Base-by-base conservation (phyloP, 2,113 vertebrate species). In the Eublepharis macularius region DNA sequence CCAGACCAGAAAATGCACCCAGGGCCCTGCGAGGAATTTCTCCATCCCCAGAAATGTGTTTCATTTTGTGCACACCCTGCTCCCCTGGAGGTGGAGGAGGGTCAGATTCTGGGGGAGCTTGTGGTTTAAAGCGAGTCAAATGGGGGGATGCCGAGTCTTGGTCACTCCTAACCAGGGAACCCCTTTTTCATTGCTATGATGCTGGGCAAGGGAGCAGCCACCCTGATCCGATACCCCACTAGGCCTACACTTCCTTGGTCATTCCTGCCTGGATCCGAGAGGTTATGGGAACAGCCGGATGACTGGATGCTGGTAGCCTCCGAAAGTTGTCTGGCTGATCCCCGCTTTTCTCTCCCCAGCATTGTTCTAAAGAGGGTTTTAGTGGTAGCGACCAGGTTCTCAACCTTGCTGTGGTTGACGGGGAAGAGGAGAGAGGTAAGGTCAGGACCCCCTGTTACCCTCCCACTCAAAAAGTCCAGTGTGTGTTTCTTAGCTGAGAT, bases 271-370 rank as follows among this genome's bases (percentile, higher is more conserved):
- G 49, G 11, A 2, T 54, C 9, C 10, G 16, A 21, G 36, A 29
- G 36, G 19, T 57, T 57, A 12, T 2, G 34, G 34, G 76, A 24
- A 34, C 5, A 36, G 29, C 51, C 34, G 13, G 26, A 13, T 8
- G 13, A 5, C 76, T 13, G 34, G 14, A 54, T 12, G 29, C n/a
- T 4, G 2, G 19, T 41, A 3, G 29, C 49, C 51, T 57, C 74
- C 34, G 12, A 39, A 54, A 5, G 6, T 41, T 60, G 5, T 3
- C 63, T 29, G 2, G 8, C 10, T 8, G 9, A 13, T 4, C 4
- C 13, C 8, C 2, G 2, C 5, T 14, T 26, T 39, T 34, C 19
- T 24, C 7, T 6, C 11, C 32, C 1, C 3, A n/a, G 39, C 4
- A 4, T 45, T 9, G 3, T 26, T 29, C 39, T 12, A 11, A 74